phyloP scores from a whole-genome alignment of 2,888 invertebrate genomes.

The Ophioninae sp. region DNA sequence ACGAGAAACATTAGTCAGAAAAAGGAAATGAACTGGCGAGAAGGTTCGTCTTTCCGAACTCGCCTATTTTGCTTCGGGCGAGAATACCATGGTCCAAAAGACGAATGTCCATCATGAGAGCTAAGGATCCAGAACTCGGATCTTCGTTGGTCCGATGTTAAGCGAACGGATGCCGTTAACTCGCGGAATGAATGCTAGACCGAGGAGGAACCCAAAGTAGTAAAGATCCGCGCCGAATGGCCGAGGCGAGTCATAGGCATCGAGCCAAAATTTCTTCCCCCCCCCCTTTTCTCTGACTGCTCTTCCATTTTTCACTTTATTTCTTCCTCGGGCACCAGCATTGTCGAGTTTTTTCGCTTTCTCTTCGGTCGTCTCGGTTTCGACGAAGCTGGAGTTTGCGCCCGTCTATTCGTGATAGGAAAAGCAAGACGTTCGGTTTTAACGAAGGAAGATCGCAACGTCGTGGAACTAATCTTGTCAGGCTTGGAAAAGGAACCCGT shows the following conservation, averaged over 20 bases:
- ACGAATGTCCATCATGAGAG: constrained; percentile 38
- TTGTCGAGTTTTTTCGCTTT: constrained; percentile 49
- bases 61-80: constrained; percentile 1
- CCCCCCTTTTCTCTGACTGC: constrained; percentile 3
- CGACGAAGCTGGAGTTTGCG: background rate
- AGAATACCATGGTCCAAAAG: constrained; percentile 42
- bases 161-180: constrained; percentile 47
- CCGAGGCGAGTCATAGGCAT: constrained; percentile 47
- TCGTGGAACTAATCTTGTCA: constrained; percentile 37
- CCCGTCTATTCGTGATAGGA: background rate
- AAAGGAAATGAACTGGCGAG: constrained; percentile 5
- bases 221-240: constrained; percentile 40
- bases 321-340: constrained; percentile 47
- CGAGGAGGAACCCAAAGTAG: constrained; percentile 41
- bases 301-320: background rate
- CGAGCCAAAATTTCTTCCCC: constrained; percentile 44
- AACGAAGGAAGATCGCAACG: constrained; percentile 39
- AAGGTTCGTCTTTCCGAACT: background rate
- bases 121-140: constrained; percentile 48
- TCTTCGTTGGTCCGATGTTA: constrained; percentile 13
- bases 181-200: constrained; percentile 52
- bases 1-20: background rate
- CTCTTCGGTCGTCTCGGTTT: background rate
- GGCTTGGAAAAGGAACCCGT: constrained; percentile 3
- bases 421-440: constrained; percentile 29